phyloP scores from a whole-genome alignment of 2,888 invertebrate species.

The Lithosia quadra region DNA sequence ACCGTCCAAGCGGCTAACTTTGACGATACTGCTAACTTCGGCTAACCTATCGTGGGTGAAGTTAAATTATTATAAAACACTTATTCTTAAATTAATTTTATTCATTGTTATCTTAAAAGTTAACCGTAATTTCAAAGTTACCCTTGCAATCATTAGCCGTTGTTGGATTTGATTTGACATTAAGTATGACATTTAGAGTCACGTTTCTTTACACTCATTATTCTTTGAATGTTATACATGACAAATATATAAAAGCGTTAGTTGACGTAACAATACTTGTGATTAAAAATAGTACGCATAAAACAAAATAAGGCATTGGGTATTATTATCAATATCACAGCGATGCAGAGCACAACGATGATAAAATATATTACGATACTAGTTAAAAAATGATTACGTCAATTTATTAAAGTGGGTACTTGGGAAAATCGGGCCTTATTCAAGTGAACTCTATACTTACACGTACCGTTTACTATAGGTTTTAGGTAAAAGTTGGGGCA shows the following conservation, averaged over 20 bases:
- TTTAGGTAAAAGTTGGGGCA: background rate
- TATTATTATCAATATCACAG: slow-evolving; percentile 71
- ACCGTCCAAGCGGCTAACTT: background rate
- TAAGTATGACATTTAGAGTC: background rate
- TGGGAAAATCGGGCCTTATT: background rate
- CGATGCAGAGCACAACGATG: slow-evolving; percentile 49
- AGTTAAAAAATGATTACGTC: background rate
- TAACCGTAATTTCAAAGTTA: slow-evolving; percentile 10
- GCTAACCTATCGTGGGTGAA: background rate
- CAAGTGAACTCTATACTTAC: background rate
- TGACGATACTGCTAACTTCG: slow-evolving; percentile 7
- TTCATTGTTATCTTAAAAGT: background rate
- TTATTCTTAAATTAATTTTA: background rate
- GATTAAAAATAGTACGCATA: slow-evolving; percentile 45
- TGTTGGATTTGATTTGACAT: background rate
- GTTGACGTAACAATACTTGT: slow-evolving; percentile 40
- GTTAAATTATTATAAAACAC: background rate
- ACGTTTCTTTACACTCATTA: background rate
- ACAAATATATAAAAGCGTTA: slow-evolving; percentile 30
- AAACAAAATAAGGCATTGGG: slow-evolving; percentile 63
- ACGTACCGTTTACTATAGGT: background rate
- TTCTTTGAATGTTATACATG: background rate
- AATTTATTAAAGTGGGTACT: background rate
- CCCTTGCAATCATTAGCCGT: background rate
- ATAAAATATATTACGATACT: slow-evolving; percentile 21